Percentiles rank a stretch among this genome's conserved stretches.
Conservation (phyloP, 2,797 vertebrate genomes). For the Pseudochaenichthys georgianus region DNA sequence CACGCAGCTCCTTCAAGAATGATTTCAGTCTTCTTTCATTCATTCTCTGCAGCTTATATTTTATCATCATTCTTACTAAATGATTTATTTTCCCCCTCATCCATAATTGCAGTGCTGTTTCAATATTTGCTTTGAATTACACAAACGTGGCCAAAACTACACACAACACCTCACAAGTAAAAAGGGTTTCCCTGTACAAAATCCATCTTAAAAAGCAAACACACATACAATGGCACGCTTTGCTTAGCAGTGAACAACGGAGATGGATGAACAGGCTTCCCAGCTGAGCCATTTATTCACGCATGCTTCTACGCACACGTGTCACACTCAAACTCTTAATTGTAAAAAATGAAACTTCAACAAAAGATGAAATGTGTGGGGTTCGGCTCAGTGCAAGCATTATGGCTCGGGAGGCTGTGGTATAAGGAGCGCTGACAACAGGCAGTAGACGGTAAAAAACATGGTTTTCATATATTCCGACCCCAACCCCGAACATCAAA, state of each 20-base stretch:
- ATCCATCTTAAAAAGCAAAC: constrained; percentile 79
- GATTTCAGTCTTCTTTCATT: constrained; percentile 4
- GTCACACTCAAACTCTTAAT: constrained; percentile 44
- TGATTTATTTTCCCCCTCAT: not conserved
- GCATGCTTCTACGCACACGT: constrained; percentile 42
- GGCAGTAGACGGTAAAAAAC: constrained; percentile 66
- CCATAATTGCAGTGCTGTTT: constrained; percentile 32
- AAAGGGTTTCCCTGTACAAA: constrained; percentile 80
- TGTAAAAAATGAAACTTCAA: constrained; percentile 48
- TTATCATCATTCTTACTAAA: constrained; percentile 16
- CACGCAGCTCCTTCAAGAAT: constrained; percentile 23
- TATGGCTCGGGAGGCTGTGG: constrained; percentile 65
- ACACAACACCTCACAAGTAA: constrained; percentile 67
- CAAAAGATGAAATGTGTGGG: constrained; percentile 55
- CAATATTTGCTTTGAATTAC: constrained; percentile 47
- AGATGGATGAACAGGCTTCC: constrained; percentile 46
- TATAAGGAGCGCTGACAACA: constrained; percentile 50
- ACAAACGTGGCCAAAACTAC: constrained; percentile 59
- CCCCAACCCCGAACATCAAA: constrained; percentile 32
- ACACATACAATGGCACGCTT: constrained; percentile 66
- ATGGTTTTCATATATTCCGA: constrained; percentile 53
- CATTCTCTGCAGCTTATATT: constrained; percentile 14
- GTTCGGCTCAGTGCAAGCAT: constrained; percentile 72
- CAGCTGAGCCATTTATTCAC: constrained; percentile 43
- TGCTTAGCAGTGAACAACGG: constrained; percentile 59